Evolutionary conservation across 2,888 invertebrate species (phyloP).

Genomic region (Trachelus stipa): DNA sequence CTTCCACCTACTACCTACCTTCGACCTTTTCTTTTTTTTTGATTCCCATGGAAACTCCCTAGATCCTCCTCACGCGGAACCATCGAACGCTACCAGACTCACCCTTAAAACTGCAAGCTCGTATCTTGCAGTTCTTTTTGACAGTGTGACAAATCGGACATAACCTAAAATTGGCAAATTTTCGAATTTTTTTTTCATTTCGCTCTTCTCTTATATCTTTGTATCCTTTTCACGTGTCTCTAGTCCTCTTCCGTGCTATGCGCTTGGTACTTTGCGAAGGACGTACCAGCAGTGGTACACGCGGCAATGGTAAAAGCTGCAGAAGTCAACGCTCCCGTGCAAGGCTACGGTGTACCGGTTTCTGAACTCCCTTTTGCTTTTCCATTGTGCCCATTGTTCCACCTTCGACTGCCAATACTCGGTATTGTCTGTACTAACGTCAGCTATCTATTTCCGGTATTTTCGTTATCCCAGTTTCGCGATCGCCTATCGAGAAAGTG

Average conservation of each 20-base stretch:
- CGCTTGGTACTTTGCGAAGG: not conserved
- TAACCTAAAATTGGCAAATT: not conserved
- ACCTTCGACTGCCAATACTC: constrained; percentile 43
- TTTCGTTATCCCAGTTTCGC: constrained; percentile 35
- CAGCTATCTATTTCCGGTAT: constrained; percentile 50
- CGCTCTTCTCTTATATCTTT: not conserved
- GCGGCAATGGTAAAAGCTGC: constrained; percentile 28
- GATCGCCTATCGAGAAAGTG: constrained; percentile 43
- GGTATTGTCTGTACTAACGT: constrained; percentile 40
- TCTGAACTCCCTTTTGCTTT: constrained; percentile 33
- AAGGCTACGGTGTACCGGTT: constrained; percentile 23
- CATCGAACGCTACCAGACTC: too few species aligned
- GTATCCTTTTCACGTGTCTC: not conserved
- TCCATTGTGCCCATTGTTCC: constrained; percentile 41
- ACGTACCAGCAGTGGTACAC: not conserved
- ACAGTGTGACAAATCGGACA: not conserved
- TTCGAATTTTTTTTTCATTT: not conserved
- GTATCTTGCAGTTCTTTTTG: not conserved
- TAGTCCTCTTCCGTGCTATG: not conserved
- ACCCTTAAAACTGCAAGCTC: not conserved
- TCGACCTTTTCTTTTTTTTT: not conserved
- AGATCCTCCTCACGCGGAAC: not conserved
- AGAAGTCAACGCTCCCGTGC: constrained; percentile 27
- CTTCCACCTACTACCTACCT: not conserved
- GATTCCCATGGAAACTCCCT: not conserved